Percentiles rank a stretch among this genome's conserved stretches.
phyloP scores from a whole-genome alignment of 2,888 invertebrate species.

The Rotaria sp. region DNA sequence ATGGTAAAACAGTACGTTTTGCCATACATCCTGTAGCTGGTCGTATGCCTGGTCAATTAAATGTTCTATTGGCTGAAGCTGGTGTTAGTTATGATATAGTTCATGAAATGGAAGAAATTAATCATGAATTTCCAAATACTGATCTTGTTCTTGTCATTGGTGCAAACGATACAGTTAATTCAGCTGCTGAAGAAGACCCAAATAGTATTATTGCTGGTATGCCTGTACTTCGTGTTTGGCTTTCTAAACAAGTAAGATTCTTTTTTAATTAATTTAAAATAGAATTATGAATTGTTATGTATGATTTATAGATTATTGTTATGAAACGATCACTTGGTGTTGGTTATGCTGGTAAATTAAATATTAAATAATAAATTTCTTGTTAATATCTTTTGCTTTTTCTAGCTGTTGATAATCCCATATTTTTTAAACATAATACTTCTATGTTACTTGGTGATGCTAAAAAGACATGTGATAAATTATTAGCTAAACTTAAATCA shows the following conservation, averaged over 20 bases:
- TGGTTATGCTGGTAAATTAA: conserved; percentile 65
- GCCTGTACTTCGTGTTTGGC: conserved; percentile 83
- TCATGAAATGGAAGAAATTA: conserved; percentile 84
- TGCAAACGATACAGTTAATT: conserved; percentile 83
- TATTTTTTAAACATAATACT: conserved; percentile 79
- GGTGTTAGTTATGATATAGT: conserved; percentile 84
- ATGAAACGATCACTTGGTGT: conserved; percentile 82
- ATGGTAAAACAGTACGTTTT: conserved; percentile 75
- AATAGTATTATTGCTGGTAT: conserved; percentile 84
- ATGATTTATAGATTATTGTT: conserved; percentile 65
- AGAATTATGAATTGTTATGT: no score
- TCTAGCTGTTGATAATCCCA: conserved; percentile 78
- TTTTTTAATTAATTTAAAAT: no score
- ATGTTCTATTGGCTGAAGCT: conserved; percentile 81
- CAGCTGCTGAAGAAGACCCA: conserved; percentile 80
- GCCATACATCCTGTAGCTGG: conserved; percentile 85
- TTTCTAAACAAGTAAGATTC: conserved; percentile 67
- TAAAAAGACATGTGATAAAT: conserved; percentile 78
- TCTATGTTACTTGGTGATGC: conserved; percentile 77
- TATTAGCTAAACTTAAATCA: conserved; percentile 61
- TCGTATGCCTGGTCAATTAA: conserved; percentile 83
- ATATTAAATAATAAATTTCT: not conserved
- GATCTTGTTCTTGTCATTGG: conserved; percentile 78
- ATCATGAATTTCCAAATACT: conserved; percentile 74
- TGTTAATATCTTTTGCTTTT: not conserved